Base-by-base conservation (phyloP, 2,888 invertebrate genomes). In the Pristionchus arcanus region DNA sequence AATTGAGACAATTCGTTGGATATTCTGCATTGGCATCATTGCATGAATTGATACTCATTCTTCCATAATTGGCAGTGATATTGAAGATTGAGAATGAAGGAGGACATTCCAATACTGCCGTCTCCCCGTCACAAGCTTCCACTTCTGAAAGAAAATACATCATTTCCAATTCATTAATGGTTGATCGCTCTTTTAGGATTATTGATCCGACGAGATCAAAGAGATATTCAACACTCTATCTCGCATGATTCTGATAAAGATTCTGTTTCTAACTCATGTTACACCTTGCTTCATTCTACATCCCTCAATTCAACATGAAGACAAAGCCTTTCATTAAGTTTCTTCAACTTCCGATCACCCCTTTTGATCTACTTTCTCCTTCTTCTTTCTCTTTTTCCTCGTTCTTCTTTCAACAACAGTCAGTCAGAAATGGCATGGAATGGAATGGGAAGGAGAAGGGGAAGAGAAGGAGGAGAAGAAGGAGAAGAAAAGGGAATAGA, bases 21-120 rank as follows among this genome's bases (percentile, higher is more conserved):
- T 85, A 85, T 15, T 85, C 85, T 2, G 59, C 85, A 85, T 85
- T 85, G 25, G 31, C 85, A 5, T 31, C 42, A 63, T 85, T 85
- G 63, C 85, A 85, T n/a, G 63, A 31, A 34, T 85, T 85, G 63
- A 85, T 85, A 34, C 92, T 91, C 77, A 91, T 92, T 81, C 92
- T 88, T 77, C 92, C 92, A 71, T 91, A 92, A 86, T 92, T 92
- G 53, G 92, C 92, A n/a, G 91, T 84, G 13, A 90, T 90, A 42
- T 92, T 91, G 66, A 90, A 89, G 42, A 92, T 92, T n/a, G 92
- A 91, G 53, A 87, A 88, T 37, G 92, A 92, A 49, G 91, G 71
- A n/a, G 91, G 92, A 90, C 92, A 92, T 42, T 89, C 88, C 87
- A 92, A 85, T 16, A 89, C 89, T 28, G 92, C 92, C 86, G 90